A percentile compares a stretch with the other conserved stretches of the same genome.
Evolutionary conservation across 1,140 invertebrate genomes (phyloP).

Genomic region (Littorina saxatilis): DNA sequence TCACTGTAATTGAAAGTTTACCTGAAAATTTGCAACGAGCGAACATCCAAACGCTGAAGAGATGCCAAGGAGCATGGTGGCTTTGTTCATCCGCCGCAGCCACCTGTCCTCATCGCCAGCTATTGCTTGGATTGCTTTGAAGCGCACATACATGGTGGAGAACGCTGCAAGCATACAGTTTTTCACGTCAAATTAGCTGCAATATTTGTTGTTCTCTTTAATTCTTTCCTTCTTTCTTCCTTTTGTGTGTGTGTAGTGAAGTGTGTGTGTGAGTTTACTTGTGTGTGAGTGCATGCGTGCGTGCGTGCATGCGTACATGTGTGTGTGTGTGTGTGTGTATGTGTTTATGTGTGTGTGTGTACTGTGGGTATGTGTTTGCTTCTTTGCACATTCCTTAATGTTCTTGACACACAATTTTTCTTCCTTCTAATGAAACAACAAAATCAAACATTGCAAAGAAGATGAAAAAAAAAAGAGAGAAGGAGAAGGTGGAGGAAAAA

Average conservation of each 20-base stretch:
- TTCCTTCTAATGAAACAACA: no score
- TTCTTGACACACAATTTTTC: no score
- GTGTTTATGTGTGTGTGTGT: background rate
- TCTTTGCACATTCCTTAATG: no score
- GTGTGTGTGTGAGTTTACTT: background rate
- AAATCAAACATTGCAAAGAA: no score
- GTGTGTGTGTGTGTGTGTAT: background rate
- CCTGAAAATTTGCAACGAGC: conserved; percentile 77
- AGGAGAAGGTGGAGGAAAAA: no score
- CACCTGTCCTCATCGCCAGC: conserved; percentile 54
- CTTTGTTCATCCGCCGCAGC: conserved; percentile 56
- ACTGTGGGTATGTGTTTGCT: no score
- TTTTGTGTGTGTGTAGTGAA: background rate
- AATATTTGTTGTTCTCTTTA: no score
- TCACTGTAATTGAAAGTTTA: no score
- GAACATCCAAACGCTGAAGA: conserved; percentile 67
- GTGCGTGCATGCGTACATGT: background rate
- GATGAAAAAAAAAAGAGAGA: no score
- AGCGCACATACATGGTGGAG: conserved; percentile 72
- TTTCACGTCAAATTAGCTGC: no score
- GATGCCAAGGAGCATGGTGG: conserved; percentile 62
- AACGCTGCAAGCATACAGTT: conserved; percentile 62
- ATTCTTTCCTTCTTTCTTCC: no score
- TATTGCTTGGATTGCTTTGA: conserved; percentile 70
- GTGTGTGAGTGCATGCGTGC: background rate